phyloP scores from a whole-genome alignment of 2,113 vertebrate genomes.

The Oostethus manadensis region DNA sequence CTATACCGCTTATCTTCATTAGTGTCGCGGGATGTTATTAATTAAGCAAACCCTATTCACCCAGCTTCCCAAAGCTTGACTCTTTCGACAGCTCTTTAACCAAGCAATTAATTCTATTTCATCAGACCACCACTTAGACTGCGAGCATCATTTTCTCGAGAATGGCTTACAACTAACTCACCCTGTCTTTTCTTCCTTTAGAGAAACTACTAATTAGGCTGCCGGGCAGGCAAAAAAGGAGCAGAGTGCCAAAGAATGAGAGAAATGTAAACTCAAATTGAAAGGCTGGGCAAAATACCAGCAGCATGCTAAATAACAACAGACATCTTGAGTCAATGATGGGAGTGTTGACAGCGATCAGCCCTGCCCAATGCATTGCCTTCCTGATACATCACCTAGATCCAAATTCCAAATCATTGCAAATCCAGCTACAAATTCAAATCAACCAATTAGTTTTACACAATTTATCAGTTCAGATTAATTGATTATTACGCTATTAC shows the following conservation, averaged over 20 bases:
- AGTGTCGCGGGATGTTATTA: too few relatives aligned
- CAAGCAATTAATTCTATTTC: slow-evolving; percentile 30
- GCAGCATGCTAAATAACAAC: slow-evolving; percentile 37
- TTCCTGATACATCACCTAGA: too few relatives aligned
- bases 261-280: slow-evolving; percentile 66
- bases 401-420: too few relatives aligned
- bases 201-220: slow-evolving; percentile 48
- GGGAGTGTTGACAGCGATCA: slow-evolving; percentile 32
- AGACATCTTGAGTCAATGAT: slow-evolving; percentile 34
- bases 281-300: slow-evolving; percentile 45
- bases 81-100: slow-evolving; percentile 12
- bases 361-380: slow-evolving; percentile 23
- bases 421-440: too few relatives aligned
- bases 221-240: slow-evolving; percentile 24
- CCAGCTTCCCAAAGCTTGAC: slow-evolving; percentile 9
- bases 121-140: slow-evolving; percentile 47
- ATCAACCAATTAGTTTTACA: too few relatives aligned
- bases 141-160: slow-evolving; percentile 47
- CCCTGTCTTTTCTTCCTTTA: slow-evolving; percentile 37
- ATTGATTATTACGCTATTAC: too few relatives aligned
- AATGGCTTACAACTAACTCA: slow-evolving; percentile 40
- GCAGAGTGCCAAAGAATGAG: slow-evolving; percentile 59
- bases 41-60: too few relatives aligned
- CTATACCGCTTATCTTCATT: too few relatives aligned
- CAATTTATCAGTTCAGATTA: too few relatives aligned